Evolutionary conservation across 2,113 vertebrate genomes (phyloP).

Genomic region (Orycteropus afer): DNA sequence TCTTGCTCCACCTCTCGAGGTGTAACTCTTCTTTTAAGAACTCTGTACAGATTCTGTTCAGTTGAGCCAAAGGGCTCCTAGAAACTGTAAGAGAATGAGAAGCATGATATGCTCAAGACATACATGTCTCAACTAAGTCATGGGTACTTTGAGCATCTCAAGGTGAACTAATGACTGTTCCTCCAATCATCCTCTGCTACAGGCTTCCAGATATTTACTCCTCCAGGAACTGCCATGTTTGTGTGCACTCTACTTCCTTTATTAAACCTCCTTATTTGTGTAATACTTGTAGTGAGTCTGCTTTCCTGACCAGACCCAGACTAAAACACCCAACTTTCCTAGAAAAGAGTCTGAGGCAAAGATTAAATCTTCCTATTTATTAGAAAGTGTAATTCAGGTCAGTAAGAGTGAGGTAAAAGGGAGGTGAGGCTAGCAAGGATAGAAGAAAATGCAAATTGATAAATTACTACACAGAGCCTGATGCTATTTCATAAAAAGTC

Average conservation of each 20-base stretch:
- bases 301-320: slow-evolving; percentile 34
- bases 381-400: background rate
- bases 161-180: background rate
- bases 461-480: background rate
- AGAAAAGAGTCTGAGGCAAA: slow-evolving; percentile 15
- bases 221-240: background rate
- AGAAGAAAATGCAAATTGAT: background rate
- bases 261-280: slow-evolving; percentile 9
- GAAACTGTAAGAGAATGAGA: background rate
- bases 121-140: background rate
- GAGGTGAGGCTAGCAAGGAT: background rate
- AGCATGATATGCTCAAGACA: background rate
- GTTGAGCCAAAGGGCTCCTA: background rate
- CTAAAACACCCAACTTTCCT: background rate
- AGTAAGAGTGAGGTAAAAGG: background rate
- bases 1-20: too few species aligned
- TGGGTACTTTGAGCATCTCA: background rate
- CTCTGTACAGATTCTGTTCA: background rate
- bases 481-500: background rate
- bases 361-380: slow-evolving; percentile 20
- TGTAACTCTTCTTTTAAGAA: background rate
- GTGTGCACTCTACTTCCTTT: background rate
- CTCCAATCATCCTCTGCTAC: background rate
- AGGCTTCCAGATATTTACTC: background rate
- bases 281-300: background rate